Percentiles rank a stretch among this genome's conserved stretches.
Conservation (phyloP, 2,113 vertebrate species). For the Menidia beryllina region DNA sequence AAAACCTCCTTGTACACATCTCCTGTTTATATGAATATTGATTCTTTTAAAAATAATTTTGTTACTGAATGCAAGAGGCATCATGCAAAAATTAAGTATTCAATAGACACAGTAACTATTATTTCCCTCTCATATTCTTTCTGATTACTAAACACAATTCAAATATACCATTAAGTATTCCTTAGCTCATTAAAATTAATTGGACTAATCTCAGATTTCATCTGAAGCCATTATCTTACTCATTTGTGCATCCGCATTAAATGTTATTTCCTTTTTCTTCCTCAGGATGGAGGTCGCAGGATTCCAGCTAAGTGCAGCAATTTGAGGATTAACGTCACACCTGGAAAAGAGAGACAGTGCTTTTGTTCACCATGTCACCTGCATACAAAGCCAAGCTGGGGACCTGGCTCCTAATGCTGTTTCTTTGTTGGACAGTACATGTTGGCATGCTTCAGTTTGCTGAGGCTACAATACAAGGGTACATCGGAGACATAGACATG, state of each 20-base stretch:
- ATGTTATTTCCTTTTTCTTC: slow-evolving; percentile 50
- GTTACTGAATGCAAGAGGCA: slow-evolving; percentile 6
- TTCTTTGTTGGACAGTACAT: slow-evolving; percentile 85
- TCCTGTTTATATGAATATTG: slow-evolving; percentile 28
- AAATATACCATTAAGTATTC: slow-evolving; percentile 2
- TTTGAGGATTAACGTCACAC: slow-evolving; percentile 58
- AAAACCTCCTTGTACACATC: slow-evolving; percentile 26
- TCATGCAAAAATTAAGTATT: no score
- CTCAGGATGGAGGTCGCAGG: slow-evolving; percentile 69
- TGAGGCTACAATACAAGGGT: slow-evolving; percentile 74
- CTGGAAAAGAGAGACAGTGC: slow-evolving; percentile 42
- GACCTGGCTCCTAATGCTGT: slow-evolving; percentile 85
- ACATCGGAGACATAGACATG: slow-evolving; percentile 70
- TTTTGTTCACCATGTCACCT: slow-evolving; percentile 75
- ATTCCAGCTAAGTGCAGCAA: slow-evolving; percentile 44
- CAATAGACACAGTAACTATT: slow-evolving; percentile 10
- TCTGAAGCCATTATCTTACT: slow-evolving; percentile 16
- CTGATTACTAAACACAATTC: neutral
- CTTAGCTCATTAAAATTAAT: slow-evolving; percentile 8
- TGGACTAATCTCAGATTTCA: slow-evolving; percentile 3
- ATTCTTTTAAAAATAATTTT: slow-evolving; percentile 24
- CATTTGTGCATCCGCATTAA: slow-evolving; percentile 34
- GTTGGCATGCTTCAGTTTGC: slow-evolving; percentile 82
- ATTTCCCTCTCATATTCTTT: neutral
- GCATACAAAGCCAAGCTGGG: slow-evolving; percentile 80